Base-by-base conservation (phyloP, 2,113 vertebrate species). In the Macquaria australasica region DNA sequence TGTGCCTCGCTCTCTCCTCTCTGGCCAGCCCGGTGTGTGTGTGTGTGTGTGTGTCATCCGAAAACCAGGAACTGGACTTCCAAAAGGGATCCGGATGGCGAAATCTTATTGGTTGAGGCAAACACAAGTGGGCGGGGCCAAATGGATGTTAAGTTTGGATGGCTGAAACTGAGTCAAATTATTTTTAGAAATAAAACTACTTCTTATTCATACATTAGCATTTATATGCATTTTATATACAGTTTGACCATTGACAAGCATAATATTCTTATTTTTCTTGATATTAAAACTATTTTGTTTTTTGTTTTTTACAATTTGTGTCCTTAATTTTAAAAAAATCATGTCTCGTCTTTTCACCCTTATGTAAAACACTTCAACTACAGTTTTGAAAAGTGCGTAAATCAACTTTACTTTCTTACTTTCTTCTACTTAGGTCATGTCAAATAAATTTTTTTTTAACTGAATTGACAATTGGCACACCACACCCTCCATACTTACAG, bases 21-120 rank as follows among this genome's bases (percentile, higher is more conserved):
- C 80, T 73, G 64, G 58, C 75, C 78, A 77, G 62, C 51, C 55
- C n/a, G 2, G 21, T 51, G 73, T 70, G 60, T 34, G 80, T 28
- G 63, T 71, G 71, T 59, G 69, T 59, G 74, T 55, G 69, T 55
- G 76, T 56, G 53, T 28, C 31, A 53, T 28, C 18, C 7, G 4
- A 62, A 91, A 90, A 91, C 62, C 59, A 73, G 68, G 91, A 80
- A 43, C 37, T 72, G 91, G 91, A 91, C 0, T 72, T 23, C 0
- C 1, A 39, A 3, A 31, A 34, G 55, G 84, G 90, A 91, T 88
- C 73, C 8, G 82, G 82, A 75, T 20, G 10, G 31, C 9, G 6
- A 37, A 9, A 58, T 56, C 34, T 16, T 1, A 70, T 75, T 80
- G 77, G 71, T 10, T 10, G 39, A 64, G 37, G 6, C 3, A 6